Percentiles rank a stretch among this genome's conserved stretches.
These are phyloP conservation scores for Actinostola sp. DNA, from an alignment of 92 coral and sea anemone genomes.

Conservation along the genomic window DNA sequence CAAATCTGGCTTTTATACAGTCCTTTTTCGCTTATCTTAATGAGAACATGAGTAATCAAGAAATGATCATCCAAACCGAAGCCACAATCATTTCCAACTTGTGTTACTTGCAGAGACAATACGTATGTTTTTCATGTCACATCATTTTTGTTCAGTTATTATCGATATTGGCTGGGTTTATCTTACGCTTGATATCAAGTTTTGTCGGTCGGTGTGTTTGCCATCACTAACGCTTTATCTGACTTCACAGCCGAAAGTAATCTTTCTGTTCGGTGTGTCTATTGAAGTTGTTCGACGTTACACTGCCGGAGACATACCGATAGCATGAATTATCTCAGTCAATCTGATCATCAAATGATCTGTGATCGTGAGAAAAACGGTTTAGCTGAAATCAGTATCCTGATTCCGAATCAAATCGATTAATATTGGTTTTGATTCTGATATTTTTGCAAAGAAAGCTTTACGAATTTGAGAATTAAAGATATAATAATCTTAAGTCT, in stretches of 20 bases:
- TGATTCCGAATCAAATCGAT: too few species aligned
- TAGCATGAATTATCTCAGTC: background rate
- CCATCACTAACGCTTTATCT: conserved; percentile 1
- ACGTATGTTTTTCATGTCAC: too few species aligned
- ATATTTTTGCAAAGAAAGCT: too few species aligned
- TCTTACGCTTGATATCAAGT: background rate
- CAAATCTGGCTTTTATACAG: too few species aligned
- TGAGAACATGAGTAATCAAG: too few species aligned
- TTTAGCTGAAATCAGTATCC: background rate
- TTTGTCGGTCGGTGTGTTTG: conserved; percentile 4
- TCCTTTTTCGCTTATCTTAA: too few species aligned
- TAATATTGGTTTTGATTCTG: too few species aligned
- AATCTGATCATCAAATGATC: background rate
- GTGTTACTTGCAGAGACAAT: background rate
- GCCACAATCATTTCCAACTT: too few species aligned
- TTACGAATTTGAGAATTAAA: too few species aligned
- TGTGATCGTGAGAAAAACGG: background rate
- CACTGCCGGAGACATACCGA: background rate
- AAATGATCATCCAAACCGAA: too few species aligned
- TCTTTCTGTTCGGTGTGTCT: background rate
- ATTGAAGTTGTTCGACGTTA: background rate
- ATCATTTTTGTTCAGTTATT: too few species aligned
- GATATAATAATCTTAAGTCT: too few species aligned
- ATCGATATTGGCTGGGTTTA: background rate
- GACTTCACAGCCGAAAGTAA: background rate